Evolutionary conservation across 2,888 invertebrate species (phyloP).

Genomic region (Dichetophora obliterata): DNA sequence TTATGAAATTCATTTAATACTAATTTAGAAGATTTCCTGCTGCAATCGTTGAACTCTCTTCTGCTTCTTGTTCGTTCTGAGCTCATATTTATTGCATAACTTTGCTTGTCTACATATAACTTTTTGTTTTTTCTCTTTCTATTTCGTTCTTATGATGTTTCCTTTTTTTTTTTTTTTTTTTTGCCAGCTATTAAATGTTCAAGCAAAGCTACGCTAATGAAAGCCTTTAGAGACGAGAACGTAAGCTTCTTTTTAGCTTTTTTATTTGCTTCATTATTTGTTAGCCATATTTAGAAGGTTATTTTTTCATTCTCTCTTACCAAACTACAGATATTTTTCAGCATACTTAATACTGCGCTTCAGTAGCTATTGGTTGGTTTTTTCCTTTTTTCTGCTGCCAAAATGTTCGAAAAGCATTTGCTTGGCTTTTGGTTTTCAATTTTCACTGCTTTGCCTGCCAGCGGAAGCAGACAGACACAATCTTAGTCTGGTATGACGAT

Average conservation of each 20-base stretch:
- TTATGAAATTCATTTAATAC: slow-evolving; percentile 11
- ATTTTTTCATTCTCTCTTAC: too few species aligned
- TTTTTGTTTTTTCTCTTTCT: not conserved
- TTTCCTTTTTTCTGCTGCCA: too few species aligned
- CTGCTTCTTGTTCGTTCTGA: not conserved
- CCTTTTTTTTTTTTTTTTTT: too few species aligned
- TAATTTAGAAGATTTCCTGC: slow-evolving; percentile 4
- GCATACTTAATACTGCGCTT: too few species aligned
- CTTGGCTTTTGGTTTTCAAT: too few species aligned
- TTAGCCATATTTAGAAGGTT: too few species aligned
- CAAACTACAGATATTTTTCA: too few species aligned
- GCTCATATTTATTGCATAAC: slow-evolving; percentile 4
- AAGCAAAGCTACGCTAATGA: not conserved
- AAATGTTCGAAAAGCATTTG: too few species aligned
- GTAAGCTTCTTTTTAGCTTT: not conserved
- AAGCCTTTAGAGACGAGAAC: not conserved
- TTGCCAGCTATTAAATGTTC: not conserved
- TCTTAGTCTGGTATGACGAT: not conserved
- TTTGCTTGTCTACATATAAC: not conserved
- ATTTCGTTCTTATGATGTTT: not conserved
- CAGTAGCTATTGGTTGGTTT: too few species aligned
- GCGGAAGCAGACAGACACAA: too few species aligned
- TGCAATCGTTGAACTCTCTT: not conserved
- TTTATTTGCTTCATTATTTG: too few species aligned
- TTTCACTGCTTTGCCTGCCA: too few species aligned